Conservation (phyloP, 2,888 invertebrate species). For the Torymus texanus region DNA sequence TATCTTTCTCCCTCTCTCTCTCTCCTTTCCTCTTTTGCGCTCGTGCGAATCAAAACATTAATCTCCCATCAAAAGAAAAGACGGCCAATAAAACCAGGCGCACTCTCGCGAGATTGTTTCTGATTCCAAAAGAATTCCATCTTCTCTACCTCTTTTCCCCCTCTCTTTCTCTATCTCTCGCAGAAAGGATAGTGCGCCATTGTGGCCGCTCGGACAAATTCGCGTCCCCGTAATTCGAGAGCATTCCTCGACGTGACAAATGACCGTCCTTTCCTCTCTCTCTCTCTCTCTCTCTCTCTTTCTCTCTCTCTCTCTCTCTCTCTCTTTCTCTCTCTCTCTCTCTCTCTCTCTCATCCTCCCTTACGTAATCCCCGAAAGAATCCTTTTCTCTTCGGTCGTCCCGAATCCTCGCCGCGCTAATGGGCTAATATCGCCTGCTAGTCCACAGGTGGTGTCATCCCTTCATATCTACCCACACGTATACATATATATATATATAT, state of each 20-base stretch:
- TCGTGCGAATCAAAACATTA: no score
- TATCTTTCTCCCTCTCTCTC: no score
- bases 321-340: no score
- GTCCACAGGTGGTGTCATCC: no score
- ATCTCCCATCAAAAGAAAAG: no score
- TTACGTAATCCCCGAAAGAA: constrained; percentile 27
- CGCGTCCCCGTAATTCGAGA: constrained; percentile 35
- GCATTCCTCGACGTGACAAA: constrained; percentile 40
- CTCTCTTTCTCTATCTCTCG: background rate
- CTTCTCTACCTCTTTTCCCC: no score
- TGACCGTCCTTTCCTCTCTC: constrained; percentile 10
- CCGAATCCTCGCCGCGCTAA: background rate
- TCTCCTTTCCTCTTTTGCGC: no score
- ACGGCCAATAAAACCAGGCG: no score
- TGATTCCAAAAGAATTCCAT: constrained; percentile 21
- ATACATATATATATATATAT: no score
- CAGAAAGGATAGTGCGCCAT: constrained; percentile 9
- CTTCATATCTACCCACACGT: no score
- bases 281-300: background rate
- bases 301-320: no score
- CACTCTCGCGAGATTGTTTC: background rate
- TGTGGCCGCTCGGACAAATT: constrained; percentile 30
- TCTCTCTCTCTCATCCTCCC: background rate
- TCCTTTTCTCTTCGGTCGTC: background rate
- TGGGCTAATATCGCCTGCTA: constrained; percentile 67